Evolutionary conservation across 2,888 invertebrate species (phyloP), one percentile per base, ranked within the genome.

Genomic region (Drosophila eohydei): DNA sequence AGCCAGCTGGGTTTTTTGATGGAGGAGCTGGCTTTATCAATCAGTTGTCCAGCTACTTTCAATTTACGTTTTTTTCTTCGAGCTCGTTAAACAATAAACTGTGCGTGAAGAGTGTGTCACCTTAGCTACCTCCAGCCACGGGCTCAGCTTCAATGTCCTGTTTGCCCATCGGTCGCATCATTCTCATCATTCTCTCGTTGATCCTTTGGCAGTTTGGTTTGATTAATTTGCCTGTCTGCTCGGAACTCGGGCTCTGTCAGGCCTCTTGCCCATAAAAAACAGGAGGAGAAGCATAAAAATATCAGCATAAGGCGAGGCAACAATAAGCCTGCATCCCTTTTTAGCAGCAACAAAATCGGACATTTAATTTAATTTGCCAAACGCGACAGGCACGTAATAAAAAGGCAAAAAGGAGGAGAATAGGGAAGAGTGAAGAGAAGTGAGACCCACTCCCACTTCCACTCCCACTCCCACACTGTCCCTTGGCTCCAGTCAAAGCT

Each of bases 301-400:
- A 46, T 28, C 46, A 70, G 70, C 58, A 74, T 9, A 57, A 44
- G 32, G 43, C 32, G 46, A 56, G 58, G 28, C 60, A 43, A 43
- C 48, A 61, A 70, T 70, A 76, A 80, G 73, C 69, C 66, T 58
- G 80, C 77, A 77, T 80, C 80, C 83, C 48, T 82, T 85, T 63
- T 41, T 34, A 43, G 38, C 63, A 48, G 60, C 46, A 38, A 70
- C 66, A 55, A 62, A 59, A 70, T 63, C 50, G 57, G 60, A 61
- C 90, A 85, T 90, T 87, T 87, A 86, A 87, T 90, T 87, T 90
- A 89, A 87, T 87, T 87, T 89, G 74, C 78, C 59, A 67, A 54
- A 50, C 58, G 69, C 71, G 66, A 63, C 62, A 68, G 76, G 46
- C 67, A 79, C 56, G 51, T 77, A 84, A 83, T 79, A 84, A 85